phyloP scores from a whole-genome alignment of 2,113 vertebrate genomes.

The Xiphophorus maculatus region DNA sequence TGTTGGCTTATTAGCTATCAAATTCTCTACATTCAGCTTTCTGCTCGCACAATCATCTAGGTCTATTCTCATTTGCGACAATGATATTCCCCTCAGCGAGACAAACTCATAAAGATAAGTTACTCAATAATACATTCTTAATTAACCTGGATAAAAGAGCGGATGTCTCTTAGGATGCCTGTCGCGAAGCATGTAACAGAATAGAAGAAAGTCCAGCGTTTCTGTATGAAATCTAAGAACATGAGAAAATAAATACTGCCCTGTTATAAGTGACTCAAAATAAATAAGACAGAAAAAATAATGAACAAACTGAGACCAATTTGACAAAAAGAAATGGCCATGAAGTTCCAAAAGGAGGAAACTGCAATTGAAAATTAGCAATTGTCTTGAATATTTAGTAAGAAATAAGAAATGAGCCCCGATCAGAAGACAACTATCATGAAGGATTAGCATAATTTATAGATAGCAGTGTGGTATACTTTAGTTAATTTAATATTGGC shows the following conservation, averaged over 20 bases:
- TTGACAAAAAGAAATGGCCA: background rate
- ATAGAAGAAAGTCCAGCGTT: background rate
- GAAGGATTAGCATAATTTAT: too few relatives aligned
- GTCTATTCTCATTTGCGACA: constrained; percentile 1
- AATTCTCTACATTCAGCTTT: background rate
- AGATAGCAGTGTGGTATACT: too few relatives aligned
- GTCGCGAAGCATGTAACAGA: background rate
- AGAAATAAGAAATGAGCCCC: too few relatives aligned
- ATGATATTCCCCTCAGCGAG: constrained; percentile 2
- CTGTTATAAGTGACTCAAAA: background rate
- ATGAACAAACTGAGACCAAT: background rate
- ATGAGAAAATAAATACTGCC: background rate
- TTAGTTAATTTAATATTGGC: too few relatives aligned
- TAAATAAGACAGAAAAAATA: background rate
- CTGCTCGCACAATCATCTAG: background rate
- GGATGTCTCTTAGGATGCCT: constrained; percentile 2
- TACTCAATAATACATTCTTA: constrained; percentile 5
- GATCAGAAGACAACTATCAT: too few relatives aligned
- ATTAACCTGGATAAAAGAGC: constrained; percentile 9
- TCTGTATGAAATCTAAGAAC: background rate
- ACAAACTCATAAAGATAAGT: constrained; percentile 7
- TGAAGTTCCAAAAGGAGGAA: background rate
- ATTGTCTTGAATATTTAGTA: background rate
- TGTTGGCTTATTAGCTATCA: background rate
- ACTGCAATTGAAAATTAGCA: background rate